Conservation (phyloP, 2,797 vertebrate genomes). For the Liparis tanakae region DNA sequence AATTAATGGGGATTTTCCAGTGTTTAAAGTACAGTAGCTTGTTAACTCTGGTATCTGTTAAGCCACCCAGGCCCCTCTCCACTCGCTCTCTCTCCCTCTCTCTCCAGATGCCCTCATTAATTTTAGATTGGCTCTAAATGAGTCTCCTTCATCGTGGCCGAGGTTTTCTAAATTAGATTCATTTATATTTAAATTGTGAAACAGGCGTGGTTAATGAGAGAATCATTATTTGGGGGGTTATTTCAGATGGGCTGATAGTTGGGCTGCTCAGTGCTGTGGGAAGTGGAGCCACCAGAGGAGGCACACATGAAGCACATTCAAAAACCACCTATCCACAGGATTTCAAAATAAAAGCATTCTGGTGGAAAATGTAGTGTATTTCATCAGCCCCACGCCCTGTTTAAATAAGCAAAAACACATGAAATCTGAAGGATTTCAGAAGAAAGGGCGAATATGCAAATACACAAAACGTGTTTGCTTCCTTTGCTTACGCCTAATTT, state of each 20-base stretch:
- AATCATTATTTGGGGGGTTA: constrained; percentile 78
- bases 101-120: constrained; percentile 83
- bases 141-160: constrained; percentile 77
- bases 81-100: constrained; percentile 50
- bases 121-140: constrained; percentile 85
- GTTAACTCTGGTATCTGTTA: constrained; percentile 76
- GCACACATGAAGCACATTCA: constrained; percentile 14
- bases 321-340: not conserved
- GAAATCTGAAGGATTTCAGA: not conserved
- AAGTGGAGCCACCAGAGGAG: constrained; percentile 54
- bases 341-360: constrained; percentile 22
- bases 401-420: not conserved
- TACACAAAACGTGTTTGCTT: constrained; percentile 34
- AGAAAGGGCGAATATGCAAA: not conserved
- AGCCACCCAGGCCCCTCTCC: constrained; percentile 65
- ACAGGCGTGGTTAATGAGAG: constrained; percentile 81
- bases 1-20: constrained; percentile 76
- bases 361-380: not conserved
- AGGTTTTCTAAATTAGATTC: constrained; percentile 83
- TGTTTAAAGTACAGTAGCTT: constrained; percentile 79
- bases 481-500: constrained; percentile 48
- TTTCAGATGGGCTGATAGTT: constrained; percentile 78
- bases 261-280: constrained; percentile 49
- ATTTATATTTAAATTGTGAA: constrained; percentile 86
- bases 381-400: not conserved